These are phyloP conservation scores for Fopius arisanus DNA, from an alignment of 1,140 invertebrate genomes.

Conservation along the genomic window DNA sequence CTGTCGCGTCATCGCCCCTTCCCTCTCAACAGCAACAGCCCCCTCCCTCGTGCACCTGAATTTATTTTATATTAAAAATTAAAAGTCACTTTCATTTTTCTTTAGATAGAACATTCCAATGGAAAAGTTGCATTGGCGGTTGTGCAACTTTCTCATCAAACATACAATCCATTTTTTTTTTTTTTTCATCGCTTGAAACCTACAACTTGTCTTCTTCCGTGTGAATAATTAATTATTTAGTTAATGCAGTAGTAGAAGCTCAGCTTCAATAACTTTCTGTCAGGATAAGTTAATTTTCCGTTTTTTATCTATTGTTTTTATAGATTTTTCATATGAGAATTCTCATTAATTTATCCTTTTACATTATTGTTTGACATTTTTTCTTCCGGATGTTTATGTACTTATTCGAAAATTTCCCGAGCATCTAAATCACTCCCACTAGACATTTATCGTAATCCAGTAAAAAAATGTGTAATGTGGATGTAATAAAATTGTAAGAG, in stretches of 20 bases:
- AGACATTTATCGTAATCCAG: not conserved
- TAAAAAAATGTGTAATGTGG: not conserved
- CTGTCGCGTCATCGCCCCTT: constrained; percentile 57
- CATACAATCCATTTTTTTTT: no score
- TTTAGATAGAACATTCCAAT: not conserved
- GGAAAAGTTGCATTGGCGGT: no score
- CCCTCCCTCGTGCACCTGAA: constrained; percentile 49
- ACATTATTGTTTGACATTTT: not conserved
- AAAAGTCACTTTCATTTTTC: not conserved
- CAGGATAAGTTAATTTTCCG: not conserved
- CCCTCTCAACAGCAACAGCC: constrained; percentile 62
- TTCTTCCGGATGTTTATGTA: no score
- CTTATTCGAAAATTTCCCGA: no score
- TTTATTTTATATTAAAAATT: not conserved
- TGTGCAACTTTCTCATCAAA: no score
- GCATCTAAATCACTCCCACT: no score
- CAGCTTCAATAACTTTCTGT: no score
- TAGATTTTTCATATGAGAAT: no score
- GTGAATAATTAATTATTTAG: no score
- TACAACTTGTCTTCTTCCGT: no score
- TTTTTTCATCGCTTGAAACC: no score
- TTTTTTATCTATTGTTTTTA: not conserved
- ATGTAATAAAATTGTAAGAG: not conserved
- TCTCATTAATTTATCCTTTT: not conserved
- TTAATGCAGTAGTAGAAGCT: no score